Base-by-base conservation (phyloP, 2,888 invertebrate species). In the Gisinianus flammeolus region DNA sequence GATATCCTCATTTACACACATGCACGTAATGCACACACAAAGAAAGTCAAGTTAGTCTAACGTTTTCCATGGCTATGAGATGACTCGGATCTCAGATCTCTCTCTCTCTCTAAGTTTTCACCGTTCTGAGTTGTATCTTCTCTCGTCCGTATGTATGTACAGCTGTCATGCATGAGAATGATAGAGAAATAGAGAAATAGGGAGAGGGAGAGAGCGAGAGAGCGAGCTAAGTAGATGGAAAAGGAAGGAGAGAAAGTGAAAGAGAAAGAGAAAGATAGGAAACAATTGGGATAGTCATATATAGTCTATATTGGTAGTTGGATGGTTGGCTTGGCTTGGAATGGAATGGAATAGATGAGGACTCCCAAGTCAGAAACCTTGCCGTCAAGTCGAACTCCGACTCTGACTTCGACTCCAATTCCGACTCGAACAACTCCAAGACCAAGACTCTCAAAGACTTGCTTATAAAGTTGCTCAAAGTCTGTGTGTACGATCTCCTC, bases 241-340 rank as follows among this genome's bases (percentile, higher is more conserved):
- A 16, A 28, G 30, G 16, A 26, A 19, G 26, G 8, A 28, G 26
- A 30, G 64, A 28, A 30, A 64, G 28, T 26, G 28, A 28, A 26
- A 64, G 64, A 28, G 26, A 64, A 64, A 16, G 26, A 64, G 64
- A 64, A 26, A 10, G 16, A 73, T 19, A 73, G 73, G 73, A 73
- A 73, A 73, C 73, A 73, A 73, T 73, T 73, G 73, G 62, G 73
- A 44, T 73, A 73, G 73, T 73, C 73, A 56, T 31, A 16, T 67
- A 6, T 44, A 44, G 12, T 44, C 2, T 44, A 44, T 44, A 6
- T 1, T 44, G 8, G 12, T 44, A 44, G 44, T 44, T 44, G 24
- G 24, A 58, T n/a, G 12, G 56, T 56, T 24, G 22, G 16, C 44
- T 44, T 44, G 5, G 31, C 67, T 67, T 31, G 31, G 19, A n/a